Evolutionary conservation across 2,888 invertebrate species (phyloP), one percentile per base, ranked within the genome.

Genomic region (Physocephala rufipes): DNA sequence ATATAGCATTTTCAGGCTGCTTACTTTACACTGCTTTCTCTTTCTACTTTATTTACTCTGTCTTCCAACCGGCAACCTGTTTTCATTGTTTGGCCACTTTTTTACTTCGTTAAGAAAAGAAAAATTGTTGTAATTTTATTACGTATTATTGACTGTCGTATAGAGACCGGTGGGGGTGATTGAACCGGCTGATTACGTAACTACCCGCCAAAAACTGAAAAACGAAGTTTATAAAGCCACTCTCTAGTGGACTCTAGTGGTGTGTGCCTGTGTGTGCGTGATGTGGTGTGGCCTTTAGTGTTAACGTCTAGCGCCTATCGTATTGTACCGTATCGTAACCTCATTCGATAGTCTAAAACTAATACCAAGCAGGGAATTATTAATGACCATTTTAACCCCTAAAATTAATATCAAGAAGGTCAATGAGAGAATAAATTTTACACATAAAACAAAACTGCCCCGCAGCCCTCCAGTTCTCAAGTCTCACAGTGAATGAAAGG

Each of bases 71-170:
- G 19, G 3, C 13, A n/a, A 36, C 36, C 24, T 24, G 13, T 55
- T 2, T 49, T 21, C 19, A 21, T 21, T 51, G 53, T 13, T 21
- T 24, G 53, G 21, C 13, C 58, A 58, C 15, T 58, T 53, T 53
- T 53, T 58, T 28, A 15, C 58, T 58, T 58, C 24, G 21, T 47
- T 47, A 59, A 26, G 47, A 24, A 47, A 49, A 70, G 67, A 75
- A 73, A 76, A 74, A 73, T 72, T 59, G 71, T 70, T 71, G 67
- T 74, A 74, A 77, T 77, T 77, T 77, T 77, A 77, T 77, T 76
- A 74, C 76, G 72, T 77, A 76, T 76, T 77, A 74, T n/a, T n/a
- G n/a, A n/a, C n/a, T n/a, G n/a, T n/a, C n/a, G n/a, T n/a, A 76
- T 71, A 36, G 36, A 4, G 36, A 7, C 4, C 9, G 9, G 36